A percentile compares a stretch with the other conserved stretches of the same genome.
phyloP scores from a whole-genome alignment of 2,888 invertebrate species.

The Tetheella fluctuosa region DNA sequence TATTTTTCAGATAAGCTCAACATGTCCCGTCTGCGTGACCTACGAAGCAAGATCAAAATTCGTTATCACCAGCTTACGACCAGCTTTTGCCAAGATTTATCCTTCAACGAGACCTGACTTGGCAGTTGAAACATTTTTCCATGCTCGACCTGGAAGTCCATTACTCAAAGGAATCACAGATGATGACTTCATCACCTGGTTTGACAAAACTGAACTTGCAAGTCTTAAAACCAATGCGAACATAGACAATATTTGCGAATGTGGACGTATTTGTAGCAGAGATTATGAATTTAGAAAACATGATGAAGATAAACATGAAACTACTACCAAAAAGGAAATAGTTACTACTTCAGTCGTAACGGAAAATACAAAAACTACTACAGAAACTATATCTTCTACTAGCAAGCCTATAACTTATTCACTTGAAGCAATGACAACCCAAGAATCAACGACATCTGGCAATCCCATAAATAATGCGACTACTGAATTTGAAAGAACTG shows the following conservation, averaged over 20 bases:
- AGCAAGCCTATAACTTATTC: conserved; percentile 16
- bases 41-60: conserved; percentile 85
- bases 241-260: conserved; percentile 82
- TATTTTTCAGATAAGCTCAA: conserved; percentile 79
- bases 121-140: conserved; percentile 87
- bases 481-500: conserved; percentile 25
- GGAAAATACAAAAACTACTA: conserved; percentile 20
- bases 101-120: conserved; percentile 85
- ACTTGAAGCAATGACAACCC: conserved; percentile 19
- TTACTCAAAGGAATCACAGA: conserved; percentile 85
- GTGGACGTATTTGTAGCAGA: conserved; percentile 78
- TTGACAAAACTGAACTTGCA: conserved; percentile 83
- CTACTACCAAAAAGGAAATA: conserved; percentile 20
- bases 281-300: conserved; percentile 71
- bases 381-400: conserved; percentile 20
- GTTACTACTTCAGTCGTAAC: conserved; percentile 20
- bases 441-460: conserved; percentile 21
- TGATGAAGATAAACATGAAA: conserved; percentile 33
- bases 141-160: conserved; percentile 84
- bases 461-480: conserved; percentile 17
- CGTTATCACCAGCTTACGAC: conserved; percentile 85
- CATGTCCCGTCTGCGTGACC: conserved; percentile 86
- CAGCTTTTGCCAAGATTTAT: conserved; percentile 86
- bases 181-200: conserved; percentile 88
- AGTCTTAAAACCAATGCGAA: conserved; percentile 73